Base-by-base conservation (phyloP, 2,113 vertebrate genomes). In the Acanthisitta chloris region DNA sequence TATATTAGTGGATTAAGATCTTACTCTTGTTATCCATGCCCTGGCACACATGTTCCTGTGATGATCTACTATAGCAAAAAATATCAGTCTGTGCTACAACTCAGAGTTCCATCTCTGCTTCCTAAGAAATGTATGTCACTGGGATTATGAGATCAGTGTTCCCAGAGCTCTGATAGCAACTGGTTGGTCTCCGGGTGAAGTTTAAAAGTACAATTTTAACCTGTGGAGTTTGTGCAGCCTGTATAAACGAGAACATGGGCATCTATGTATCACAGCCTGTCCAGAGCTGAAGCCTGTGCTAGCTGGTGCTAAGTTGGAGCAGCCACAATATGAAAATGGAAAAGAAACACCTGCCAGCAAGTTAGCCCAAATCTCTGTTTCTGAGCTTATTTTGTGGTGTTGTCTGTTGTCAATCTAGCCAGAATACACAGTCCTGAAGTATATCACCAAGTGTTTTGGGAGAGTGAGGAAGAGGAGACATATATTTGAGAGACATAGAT, bases 171-270 rank as follows among this genome's bases (percentile, higher is more conserved):
- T 76, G 46, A 38, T 42, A 69, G 26, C 6, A 15, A 9, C 29
- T 72, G 14, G 4, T 17, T 86, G 17, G 48, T 83, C 45, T 71
- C 14, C 33, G 71, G 29, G 25, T 59, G 24, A 21, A 55, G 17
- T 28, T 91, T 78, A 36, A 61, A 65, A 57, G 7, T 17, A 15
- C 11, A 55, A 12, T 38, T 94, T 81, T 89, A 29, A 29, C 23
- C 5, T 34, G 7, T 4, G 13, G 42, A 49, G 5, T 0, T 0
- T 33, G 38, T 70, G 17, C 36, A 43, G 17, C 15, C 34, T 73
- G 38, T 5, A 2, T 45, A 5, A 62, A 25, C 80, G 38, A 77
- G 45, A 88, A 79, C 14, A 17, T 16, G 18, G 14, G 1, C 15
- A 34, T 54, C 25, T 42, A 8, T 46, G 12, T 80, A 38, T n/a